Base-by-base conservation (phyloP, 2,113 vertebrate species). In the Vulpes lagopus region DNA sequence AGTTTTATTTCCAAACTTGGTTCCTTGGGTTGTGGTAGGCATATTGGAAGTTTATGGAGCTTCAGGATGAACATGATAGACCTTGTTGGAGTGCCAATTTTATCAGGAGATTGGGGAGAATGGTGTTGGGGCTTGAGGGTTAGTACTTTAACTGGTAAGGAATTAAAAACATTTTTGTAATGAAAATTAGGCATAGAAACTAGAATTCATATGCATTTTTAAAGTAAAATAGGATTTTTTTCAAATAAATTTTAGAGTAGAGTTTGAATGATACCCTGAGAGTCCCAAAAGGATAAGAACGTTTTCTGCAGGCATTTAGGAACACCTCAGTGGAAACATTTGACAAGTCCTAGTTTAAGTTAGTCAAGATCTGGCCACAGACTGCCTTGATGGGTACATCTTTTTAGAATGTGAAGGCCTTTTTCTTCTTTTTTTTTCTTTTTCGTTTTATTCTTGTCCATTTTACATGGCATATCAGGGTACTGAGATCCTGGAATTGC, bases 111-210 rank as follows among this genome's bases (percentile, higher is more conserved):
- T 88, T 81, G 84, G 49, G 8, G 15, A 11, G 59, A 73, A 27
- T 71, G 49, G 32, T 32, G 25, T 78, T 22, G 22, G n/a, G n/a
- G 64, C 27, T 91, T 69, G 35, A 81, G 32, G 12, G 9, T 62
- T 15, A 27, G 55, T 59, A 57, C 65, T 92, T 96, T 86, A 93
- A 85, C 43, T 80, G n/a, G 27, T 88, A 65, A 88, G 27, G 55
- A n/a, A 64, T 38, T 71, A 17, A 87, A 79, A 74, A 71, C 23
- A 16, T 76, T 80, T 89, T 60, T 8, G 17, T 81, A 81, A 73
- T 87, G 49, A 73, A 87, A 95, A 74, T 92, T 73, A 73, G 17
- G 14, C 20, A 57, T 49, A 81, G 57, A 81, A 92, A 92, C 91
- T 12, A 92, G n/a, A 82, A 81, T 85, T 92, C 55, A 88, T 35